These are phyloP conservation scores for Tinamus major DNA, from an alignment of 2,797 vertebrate species.

Conservation along the genomic window DNA sequence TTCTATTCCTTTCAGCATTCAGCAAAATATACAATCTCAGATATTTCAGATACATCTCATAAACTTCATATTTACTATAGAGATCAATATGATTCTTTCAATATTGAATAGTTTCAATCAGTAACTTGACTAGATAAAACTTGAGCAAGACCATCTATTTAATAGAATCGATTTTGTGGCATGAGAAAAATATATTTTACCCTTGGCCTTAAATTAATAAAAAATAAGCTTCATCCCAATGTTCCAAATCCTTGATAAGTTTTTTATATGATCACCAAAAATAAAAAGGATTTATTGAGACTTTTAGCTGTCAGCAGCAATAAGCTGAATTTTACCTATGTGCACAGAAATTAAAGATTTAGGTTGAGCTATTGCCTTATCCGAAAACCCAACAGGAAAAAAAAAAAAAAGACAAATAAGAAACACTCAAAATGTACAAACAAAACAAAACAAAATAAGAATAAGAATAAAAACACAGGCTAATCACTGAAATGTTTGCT, in stretches of 20 bases:
- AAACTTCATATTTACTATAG: background rate
- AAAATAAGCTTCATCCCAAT: background rate
- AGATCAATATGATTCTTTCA: background rate
- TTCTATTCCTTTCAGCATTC: background rate
- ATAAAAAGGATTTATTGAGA: background rate
- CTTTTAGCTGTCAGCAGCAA: background rate
- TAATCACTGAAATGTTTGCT: background rate
- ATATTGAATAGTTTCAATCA: background rate
- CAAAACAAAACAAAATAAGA: no score
- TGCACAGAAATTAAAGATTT: background rate
- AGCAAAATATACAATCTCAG: background rate
- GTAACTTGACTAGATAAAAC: background rate
- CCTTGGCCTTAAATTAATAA: background rate
- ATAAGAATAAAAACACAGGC: no score
- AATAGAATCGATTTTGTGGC: background rate
- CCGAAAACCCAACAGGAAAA: background rate
- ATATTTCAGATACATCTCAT: background rate
- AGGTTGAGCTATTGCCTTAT: background rate
- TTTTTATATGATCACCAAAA: background rate
- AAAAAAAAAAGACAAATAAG: background rate
- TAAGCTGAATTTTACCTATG: background rate
- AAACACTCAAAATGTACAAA: background rate
- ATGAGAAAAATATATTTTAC: background rate
- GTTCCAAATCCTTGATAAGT: background rate
- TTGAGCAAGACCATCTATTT: background rate